phyloP scores from a whole-genome alignment of 2,113 vertebrate species.

The Caretta caretta region DNA sequence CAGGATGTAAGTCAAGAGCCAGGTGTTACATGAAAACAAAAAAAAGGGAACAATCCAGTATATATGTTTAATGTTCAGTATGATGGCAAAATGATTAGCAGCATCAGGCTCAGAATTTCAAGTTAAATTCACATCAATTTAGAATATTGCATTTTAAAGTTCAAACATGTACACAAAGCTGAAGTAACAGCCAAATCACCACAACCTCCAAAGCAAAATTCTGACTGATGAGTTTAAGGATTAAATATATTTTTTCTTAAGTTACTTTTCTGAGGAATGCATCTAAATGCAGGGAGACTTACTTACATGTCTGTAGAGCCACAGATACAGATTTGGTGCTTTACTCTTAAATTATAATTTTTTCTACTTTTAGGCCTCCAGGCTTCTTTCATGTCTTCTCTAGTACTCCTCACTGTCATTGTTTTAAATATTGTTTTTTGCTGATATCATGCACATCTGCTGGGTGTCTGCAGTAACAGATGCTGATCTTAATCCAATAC shows the following conservation, averaged over 20 bases:
- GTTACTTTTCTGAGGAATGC: background rate
- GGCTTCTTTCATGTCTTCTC: background rate
- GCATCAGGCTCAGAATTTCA: background rate
- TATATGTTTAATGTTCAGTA: background rate
- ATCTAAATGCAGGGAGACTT: background rate
- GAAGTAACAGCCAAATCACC: background rate
- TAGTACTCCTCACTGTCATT: background rate
- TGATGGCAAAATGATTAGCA: background rate
- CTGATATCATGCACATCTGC: background rate
- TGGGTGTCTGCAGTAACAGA: background rate
- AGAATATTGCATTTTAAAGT: background rate
- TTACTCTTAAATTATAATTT: background rate
- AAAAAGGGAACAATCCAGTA: background rate
- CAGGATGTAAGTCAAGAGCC: background rate
- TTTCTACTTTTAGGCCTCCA: background rate
- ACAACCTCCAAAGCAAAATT: background rate
- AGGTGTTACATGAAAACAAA: background rate
- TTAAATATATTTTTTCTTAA: background rate
- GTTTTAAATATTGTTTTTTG: conserved; percentile 18
- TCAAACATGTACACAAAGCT: background rate
- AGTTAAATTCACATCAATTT: background rate
- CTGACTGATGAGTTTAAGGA: background rate
- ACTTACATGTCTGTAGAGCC: background rate
- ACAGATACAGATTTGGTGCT: background rate
- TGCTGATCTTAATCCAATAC: conserved; percentile 9